Conservation (phyloP, 2,797 vertebrate species). For the Lemur catta region DNA sequence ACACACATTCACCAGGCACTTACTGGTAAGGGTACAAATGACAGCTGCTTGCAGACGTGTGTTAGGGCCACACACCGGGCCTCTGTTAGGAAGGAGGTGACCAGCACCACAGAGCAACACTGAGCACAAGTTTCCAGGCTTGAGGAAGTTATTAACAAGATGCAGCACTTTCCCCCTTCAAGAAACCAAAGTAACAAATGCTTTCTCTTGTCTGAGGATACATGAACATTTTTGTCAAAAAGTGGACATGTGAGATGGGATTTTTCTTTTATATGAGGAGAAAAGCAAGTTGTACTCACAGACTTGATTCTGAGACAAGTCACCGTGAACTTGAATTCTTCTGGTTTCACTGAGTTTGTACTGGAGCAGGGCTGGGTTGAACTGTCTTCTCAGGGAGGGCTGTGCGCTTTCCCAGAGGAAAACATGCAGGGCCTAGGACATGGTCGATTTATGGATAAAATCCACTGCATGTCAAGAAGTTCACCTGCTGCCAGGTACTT, state of each 20-base stretch:
- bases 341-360: background rate
- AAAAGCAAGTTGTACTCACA: background rate
- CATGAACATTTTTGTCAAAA: background rate
- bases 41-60: background rate
- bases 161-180: background rate
- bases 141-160: background rate
- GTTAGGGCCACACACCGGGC: background rate
- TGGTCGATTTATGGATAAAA: background rate
- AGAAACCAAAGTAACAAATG: background rate
- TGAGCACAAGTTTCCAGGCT: background rate
- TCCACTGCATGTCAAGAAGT: background rate
- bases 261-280: background rate
- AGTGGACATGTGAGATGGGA: background rate
- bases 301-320: background rate
- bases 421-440: background rate
- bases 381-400: background rate
- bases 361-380: background rate
- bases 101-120: too few relatives aligned
- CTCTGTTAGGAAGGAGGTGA: background rate
- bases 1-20: background rate
- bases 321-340: background rate
- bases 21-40: background rate
- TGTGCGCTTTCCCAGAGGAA: background rate
- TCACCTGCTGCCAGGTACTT: background rate
- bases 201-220: background rate